Conservation (phyloP, 2,888 invertebrate species). For the Polyploca ridens region DNA sequence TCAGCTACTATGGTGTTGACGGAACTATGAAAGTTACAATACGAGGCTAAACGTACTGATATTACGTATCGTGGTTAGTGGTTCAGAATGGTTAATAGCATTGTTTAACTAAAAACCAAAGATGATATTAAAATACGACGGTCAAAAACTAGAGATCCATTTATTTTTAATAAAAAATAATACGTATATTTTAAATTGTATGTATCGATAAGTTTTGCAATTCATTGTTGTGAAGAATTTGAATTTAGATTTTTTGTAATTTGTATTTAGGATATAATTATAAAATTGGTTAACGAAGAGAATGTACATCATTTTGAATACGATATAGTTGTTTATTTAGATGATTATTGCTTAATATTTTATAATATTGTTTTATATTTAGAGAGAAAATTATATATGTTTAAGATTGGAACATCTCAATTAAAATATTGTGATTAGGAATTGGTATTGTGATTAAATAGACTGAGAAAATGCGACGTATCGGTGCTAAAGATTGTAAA, state of each 20-base stretch:
- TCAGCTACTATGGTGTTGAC: too few relatives aligned
- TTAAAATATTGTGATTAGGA: conserved; percentile 26
- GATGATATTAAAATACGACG: conserved; percentile 72
- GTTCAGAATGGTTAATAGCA: conserved; percentile 47
- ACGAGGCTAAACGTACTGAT: conserved; percentile 15
- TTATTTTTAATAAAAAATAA: conserved; percentile 44
- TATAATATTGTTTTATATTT: conserved; percentile 27
- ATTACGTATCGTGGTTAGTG: conserved; percentile 17
- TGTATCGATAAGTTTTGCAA: conserved; percentile 36
- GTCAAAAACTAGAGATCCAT: conserved; percentile 51
- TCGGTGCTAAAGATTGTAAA: conserved; percentile 47
- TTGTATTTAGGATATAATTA: neutral
- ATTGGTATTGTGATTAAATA: conserved; percentile 48
- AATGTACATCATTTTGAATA: conserved; percentile 19
- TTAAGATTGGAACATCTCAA: conserved; percentile 34
- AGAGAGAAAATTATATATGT: conserved; percentile 34
- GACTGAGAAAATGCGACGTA: conserved; percentile 48
- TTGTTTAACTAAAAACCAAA: conserved; percentile 70
- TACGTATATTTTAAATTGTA: conserved; percentile 36
- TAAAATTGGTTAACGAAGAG: conserved; percentile 1
- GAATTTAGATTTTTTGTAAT: conserved; percentile 26
- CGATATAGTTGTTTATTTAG: conserved; percentile 24
- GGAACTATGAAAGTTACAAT: conserved; percentile 16
- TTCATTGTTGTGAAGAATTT: conserved; percentile 47
- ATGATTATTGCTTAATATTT: conserved; percentile 25